Percentiles rank a stretch among this genome's conserved stretches.
Conservation (phyloP, 2,888 invertebrate species). For the Eumacrocentrus americanus region DNA sequence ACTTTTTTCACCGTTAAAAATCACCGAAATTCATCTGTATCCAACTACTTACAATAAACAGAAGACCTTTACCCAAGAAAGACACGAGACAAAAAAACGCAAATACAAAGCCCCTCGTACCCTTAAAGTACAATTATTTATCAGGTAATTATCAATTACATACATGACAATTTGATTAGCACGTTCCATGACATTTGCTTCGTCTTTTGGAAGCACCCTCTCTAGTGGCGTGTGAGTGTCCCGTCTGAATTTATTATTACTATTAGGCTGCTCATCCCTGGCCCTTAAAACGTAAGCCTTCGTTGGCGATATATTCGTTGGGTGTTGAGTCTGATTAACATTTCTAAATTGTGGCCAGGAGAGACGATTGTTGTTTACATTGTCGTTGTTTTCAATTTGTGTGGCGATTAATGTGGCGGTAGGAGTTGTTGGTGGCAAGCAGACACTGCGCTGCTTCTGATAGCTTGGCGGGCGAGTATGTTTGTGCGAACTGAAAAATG, state of each 20-base stretch:
- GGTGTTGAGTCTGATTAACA: conserved; percentile 56
- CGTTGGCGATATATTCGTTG: conserved; percentile 49
- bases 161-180: conserved; percentile 90
- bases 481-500: conserved; percentile 61
- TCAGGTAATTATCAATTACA: conserved; percentile 59
- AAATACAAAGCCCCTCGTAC: conserved; percentile 13
- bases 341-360: conserved; percentile 67
- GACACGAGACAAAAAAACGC: background rate
- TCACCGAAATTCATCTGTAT: background rate
- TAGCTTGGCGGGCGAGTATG: conserved; percentile 58
- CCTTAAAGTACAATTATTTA: conserved; percentile 16
- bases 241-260: conserved; percentile 59
- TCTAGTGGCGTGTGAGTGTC: conserved; percentile 63
- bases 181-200: conserved; percentile 82
- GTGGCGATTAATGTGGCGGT: conserved; percentile 55
- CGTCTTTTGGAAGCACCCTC: conserved; percentile 72
- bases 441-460: conserved; percentile 60
- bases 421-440: conserved; percentile 53
- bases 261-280: conserved; percentile 58
- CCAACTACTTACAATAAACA: conserved; percentile 1
- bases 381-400: conserved; percentile 64
- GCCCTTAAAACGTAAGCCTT: conserved; percentile 52
- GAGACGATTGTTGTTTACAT: conserved; percentile 64
- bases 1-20: background rate
- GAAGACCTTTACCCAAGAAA: conserved; percentile 30